Evolutionary conservation across 2,888 invertebrate genomes (phyloP).

Genomic region (Protodeltote pygarga): DNA sequence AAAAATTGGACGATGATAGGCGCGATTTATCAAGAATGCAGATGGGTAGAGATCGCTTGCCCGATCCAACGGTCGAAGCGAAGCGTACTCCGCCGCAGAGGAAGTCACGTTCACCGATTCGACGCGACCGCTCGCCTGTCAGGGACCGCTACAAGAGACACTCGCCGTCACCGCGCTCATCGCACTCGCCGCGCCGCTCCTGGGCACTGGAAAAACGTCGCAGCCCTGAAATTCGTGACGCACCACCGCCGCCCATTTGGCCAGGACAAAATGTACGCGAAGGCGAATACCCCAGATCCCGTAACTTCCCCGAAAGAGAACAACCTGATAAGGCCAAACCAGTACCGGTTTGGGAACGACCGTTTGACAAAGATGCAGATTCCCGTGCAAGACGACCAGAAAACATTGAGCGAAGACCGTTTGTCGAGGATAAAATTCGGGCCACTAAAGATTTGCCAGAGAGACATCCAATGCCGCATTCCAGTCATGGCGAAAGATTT

Average conservation of each 20-base stretch:
- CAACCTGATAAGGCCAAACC: slow-evolving; percentile 35
- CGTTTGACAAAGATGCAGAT: slow-evolving; percentile 37
- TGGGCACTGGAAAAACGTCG: slow-evolving; percentile 78
- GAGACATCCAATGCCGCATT: slow-evolving; percentile 21
- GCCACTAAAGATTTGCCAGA: slow-evolving; percentile 34
- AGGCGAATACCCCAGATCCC: slow-evolving; percentile 35
- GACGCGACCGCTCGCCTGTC: slow-evolving; percentile 69
- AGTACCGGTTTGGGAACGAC: slow-evolving; percentile 46
- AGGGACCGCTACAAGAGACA: slow-evolving; percentile 69
- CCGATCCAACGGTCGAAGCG: slow-evolving; percentile 31
- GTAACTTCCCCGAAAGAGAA: slow-evolving; percentile 48
- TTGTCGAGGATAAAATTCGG: slow-evolving; percentile 50
- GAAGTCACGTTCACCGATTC: slow-evolving; percentile 68
- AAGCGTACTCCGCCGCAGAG: slow-evolving; percentile 33
- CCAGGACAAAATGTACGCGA: slow-evolving; percentile 60
- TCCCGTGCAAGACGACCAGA: slow-evolving; percentile 34
- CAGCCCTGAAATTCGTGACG: slow-evolving; percentile 65
- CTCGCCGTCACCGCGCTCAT: slow-evolving; percentile 68
- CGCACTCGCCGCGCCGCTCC: slow-evolving; percentile 73
- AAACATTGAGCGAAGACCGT: slow-evolving; percentile 51
- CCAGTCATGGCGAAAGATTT: slow-evolving; percentile 29
- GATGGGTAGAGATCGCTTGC: slow-evolving; percentile 39
- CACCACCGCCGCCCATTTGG: slow-evolving; percentile 77
- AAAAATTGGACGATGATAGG: slow-evolving; percentile 64
- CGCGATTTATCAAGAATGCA: slow-evolving; percentile 39